Conservation (phyloP, 2,113 vertebrate genomes). For the Clarias macrocephalus region DNA sequence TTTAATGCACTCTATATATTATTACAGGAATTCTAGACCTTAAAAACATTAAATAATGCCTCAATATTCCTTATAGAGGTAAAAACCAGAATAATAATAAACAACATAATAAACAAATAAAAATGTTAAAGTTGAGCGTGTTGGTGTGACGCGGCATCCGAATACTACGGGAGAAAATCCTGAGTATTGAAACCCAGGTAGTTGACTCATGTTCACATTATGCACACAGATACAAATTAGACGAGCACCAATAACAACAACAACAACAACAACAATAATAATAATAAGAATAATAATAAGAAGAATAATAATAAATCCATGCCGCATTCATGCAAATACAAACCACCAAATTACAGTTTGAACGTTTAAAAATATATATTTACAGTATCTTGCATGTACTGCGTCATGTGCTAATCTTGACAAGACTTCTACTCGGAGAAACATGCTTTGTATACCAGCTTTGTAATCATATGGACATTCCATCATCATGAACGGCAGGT, state of each 20-base stretch:
- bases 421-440: background rate
- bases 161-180: background rate
- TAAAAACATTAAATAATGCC: background rate
- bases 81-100: background rate
- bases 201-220: too few species aligned
- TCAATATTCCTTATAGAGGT: background rate
- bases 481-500: background rate
- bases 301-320: background rate
- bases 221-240: too few species aligned
- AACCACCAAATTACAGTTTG: background rate
- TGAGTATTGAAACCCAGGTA: background rate
- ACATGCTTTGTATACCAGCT: background rate
- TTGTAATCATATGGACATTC: background rate
- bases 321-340: background rate
- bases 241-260: too few species aligned
- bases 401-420: background rate
- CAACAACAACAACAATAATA: too few species aligned
- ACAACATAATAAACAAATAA: too few species aligned
- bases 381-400: background rate
- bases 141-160: background rate
- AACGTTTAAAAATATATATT: background rate
- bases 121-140: background rate
- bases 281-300: too few species aligned
- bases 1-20: too few species aligned
- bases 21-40: background rate